phyloP scores from a whole-genome alignment of 2,797 vertebrate genomes.

The Prionace glauca region DNA sequence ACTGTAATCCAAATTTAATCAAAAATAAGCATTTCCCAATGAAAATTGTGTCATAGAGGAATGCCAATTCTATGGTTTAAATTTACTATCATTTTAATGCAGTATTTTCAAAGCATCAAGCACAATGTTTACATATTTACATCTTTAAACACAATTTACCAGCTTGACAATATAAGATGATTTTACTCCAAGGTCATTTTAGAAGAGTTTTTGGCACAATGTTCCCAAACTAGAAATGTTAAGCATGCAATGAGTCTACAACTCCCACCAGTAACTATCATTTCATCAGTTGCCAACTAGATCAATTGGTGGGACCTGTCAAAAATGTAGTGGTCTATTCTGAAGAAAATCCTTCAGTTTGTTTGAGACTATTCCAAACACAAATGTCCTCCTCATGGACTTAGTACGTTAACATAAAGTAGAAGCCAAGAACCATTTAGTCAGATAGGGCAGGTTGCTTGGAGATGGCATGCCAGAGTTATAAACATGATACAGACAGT shows the following conservation, averaged over 20 bases:
- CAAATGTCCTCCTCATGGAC: background rate
- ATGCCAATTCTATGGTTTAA: background rate
- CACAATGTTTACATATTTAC: background rate
- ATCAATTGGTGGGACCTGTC: background rate
- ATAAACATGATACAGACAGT: background rate
- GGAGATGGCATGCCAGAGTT: background rate
- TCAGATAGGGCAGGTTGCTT: background rate
- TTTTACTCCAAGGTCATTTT: background rate
- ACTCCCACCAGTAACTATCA: background rate
- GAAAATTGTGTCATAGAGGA: background rate
- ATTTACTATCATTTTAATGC: background rate
- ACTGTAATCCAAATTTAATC: background rate
- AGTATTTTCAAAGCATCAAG: background rate
- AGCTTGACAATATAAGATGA: background rate
- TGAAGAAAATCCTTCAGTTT: background rate
- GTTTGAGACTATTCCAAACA: background rate
- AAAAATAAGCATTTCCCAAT: background rate
- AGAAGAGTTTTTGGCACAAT: background rate
- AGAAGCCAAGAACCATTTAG: background rate
- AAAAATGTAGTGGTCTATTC: background rate
- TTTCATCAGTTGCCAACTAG: background rate
- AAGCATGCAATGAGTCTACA: background rate
- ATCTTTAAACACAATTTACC: background rate
- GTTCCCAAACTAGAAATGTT: background rate
- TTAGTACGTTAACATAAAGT: background rate